phyloP scores from a whole-genome alignment of 2,113 vertebrate genomes.

The Rhodinocichla rosea region DNA sequence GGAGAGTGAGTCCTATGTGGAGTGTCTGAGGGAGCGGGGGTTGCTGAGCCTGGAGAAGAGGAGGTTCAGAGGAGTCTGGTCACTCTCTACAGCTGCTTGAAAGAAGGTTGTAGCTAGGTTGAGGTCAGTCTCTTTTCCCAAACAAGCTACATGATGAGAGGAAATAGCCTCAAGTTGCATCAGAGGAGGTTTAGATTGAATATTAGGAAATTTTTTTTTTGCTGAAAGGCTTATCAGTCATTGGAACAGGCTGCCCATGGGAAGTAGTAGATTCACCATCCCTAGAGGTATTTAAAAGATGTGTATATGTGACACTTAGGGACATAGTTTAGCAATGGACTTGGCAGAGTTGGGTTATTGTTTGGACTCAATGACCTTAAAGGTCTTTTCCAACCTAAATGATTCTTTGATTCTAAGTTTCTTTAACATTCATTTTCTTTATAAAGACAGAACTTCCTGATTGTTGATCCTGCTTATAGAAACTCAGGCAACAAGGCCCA shows the following conservation, averaged over 20 bases:
- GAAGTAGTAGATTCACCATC: neutral
- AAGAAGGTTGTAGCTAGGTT: neutral
- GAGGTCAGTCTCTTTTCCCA: neutral
- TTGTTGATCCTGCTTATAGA: neutral
- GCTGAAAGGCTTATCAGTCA: neutral
- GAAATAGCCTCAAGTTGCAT: neutral
- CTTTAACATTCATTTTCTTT: neutral
- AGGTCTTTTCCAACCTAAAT: neutral
- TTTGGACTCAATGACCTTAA: neutral
- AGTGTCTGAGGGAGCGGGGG: neutral
- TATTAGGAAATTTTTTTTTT: neutral
- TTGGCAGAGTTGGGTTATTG: neutral
- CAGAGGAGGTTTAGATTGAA: neutral
- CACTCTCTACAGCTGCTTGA: neutral
- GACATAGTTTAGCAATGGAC: neutral
- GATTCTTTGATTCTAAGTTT: neutral
- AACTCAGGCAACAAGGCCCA: neutral
- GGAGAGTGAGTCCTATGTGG: neutral
- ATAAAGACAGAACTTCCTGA: neutral
- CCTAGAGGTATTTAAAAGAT: neutral
- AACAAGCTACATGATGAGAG: accelerated
- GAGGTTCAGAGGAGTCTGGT: neutral
- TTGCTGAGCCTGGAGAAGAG: neutral
- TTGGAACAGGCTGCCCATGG: neutral
- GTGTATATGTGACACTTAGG: too few species aligned